These are phyloP conservation scores for Drosophila asahinai DNA, from an alignment of 1,140 invertebrate genomes.

Conservation along the genomic window DNA sequence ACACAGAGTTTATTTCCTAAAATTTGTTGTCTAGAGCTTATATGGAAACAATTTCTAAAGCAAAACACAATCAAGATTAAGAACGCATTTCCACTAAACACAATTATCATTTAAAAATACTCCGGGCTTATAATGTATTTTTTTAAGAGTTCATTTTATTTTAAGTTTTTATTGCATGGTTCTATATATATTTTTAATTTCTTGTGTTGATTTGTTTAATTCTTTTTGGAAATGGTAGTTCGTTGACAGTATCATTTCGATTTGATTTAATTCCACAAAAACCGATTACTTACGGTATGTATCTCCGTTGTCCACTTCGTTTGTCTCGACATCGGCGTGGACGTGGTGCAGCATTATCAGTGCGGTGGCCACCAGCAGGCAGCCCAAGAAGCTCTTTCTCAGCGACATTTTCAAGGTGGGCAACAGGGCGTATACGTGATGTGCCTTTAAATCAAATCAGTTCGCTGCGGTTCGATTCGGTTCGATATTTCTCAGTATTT, in stretches of 20 bases:
- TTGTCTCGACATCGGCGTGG: constrained; percentile 64
- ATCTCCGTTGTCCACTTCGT: constrained; percentile 61
- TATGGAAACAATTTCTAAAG: background rate
- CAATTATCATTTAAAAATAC: background rate
- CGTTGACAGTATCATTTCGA: background rate
- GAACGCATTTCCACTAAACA: background rate
- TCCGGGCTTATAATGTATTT: no score
- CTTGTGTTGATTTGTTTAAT: background rate
- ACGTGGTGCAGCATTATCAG: constrained; percentile 50
- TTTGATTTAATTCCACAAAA: background rate
- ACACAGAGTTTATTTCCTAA: no score
- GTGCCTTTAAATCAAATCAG: background rate
- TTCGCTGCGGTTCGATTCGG: background rate
- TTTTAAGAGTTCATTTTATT: no score
- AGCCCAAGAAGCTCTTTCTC: constrained; percentile 49
- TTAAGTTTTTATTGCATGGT: no score
- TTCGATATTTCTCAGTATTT: constrained; percentile 6
- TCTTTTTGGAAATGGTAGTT: background rate
- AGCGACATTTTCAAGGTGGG: constrained; percentile 47
- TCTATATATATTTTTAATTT: no score
- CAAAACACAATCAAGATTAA: no score
- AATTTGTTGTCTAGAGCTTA: no score
- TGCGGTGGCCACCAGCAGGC: constrained; percentile 51
- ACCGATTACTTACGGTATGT: constrained; percentile 64
- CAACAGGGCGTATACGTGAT: constrained; percentile 41